A percentile compares a stretch with the other conserved stretches of the same genome.
These are phyloP conservation scores for Ailurus styani DNA, from an alignment of 2,113 vertebrate genomes.

Conservation along the genomic window DNA sequence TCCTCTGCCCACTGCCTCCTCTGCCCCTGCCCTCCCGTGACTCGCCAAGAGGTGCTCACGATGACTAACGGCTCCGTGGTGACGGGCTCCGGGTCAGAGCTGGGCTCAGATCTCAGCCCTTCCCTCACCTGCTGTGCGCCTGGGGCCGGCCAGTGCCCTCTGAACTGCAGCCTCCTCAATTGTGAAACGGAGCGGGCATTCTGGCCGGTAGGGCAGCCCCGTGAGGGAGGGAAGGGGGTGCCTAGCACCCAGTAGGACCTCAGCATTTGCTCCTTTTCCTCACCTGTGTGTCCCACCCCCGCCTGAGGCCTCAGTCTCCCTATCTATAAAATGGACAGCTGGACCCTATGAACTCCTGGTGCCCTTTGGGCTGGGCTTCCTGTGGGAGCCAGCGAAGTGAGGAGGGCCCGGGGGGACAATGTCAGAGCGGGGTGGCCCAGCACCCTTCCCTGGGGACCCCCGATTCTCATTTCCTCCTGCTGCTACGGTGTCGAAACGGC, in stretches of 20 bases:
- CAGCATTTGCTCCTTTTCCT: not conserved
- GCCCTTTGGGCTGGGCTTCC: not conserved
- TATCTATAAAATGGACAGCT: not conserved
- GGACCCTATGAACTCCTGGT: not conserved
- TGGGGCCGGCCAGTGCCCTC: not conserved
- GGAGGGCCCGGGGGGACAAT: not conserved
- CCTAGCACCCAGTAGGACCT: not conserved
- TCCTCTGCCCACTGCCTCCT: not conserved
- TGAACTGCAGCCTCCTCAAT: no score
- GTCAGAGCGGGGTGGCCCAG: no score
- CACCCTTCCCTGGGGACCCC: not conserved
- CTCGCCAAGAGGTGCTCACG: not conserved
- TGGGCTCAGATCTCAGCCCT: not conserved
- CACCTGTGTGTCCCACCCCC: not conserved
- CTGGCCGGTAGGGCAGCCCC: not conserved
- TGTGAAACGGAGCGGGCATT: not conserved
- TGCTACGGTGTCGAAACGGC: fast-evolving
- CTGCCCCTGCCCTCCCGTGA: not conserved
- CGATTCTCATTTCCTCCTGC: not conserved
- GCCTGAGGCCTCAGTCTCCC: fast-evolving
- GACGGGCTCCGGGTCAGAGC: not conserved
- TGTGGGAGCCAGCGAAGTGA: not conserved
- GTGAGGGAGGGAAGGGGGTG: not conserved
- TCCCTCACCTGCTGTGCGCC: fast-evolving
- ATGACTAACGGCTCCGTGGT: fast-evolving